Conservation (phyloP, 2,888 invertebrate species). For the Steinernema scapterisci region DNA sequence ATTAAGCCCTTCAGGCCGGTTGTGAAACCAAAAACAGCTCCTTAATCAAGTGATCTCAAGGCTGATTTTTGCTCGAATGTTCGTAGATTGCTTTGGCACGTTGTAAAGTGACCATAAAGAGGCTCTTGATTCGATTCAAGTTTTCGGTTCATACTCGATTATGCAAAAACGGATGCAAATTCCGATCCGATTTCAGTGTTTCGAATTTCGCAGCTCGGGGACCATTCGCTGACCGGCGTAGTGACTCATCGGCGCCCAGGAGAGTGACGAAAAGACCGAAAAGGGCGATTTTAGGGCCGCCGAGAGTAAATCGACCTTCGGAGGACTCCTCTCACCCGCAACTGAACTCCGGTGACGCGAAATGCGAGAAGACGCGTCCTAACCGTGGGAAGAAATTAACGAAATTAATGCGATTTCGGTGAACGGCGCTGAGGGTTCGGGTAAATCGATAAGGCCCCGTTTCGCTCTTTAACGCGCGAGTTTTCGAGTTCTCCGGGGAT, state of each 20-base stretch:
- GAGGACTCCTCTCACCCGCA: background rate
- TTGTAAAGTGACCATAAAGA: background rate
- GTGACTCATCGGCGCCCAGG: conserved; percentile 9
- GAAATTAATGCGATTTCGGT: background rate
- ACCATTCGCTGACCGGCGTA: background rate
- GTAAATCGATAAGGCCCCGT: background rate
- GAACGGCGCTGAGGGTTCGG: background rate
- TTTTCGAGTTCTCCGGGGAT: background rate
- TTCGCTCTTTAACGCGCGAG: no score
- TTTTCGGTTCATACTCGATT: background rate
- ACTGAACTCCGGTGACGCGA: background rate
- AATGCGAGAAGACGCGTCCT: background rate
- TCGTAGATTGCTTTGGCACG: background rate
- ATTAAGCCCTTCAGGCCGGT: background rate
- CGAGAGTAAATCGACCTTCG: background rate
- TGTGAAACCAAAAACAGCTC: no score
- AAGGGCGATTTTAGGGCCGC: background rate
- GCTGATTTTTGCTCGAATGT: no score
- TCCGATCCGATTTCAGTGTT: conserved; percentile 15
- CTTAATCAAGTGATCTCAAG: no score
- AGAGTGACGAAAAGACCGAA: background rate
- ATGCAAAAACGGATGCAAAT: conserved; percentile 28
- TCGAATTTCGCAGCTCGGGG: background rate
- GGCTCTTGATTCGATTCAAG: background rate
- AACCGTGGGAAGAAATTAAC: background rate